These are phyloP conservation scores for Meles meles DNA, from an alignment of 2,113 vertebrate species.

Conservation along the genomic window DNA sequence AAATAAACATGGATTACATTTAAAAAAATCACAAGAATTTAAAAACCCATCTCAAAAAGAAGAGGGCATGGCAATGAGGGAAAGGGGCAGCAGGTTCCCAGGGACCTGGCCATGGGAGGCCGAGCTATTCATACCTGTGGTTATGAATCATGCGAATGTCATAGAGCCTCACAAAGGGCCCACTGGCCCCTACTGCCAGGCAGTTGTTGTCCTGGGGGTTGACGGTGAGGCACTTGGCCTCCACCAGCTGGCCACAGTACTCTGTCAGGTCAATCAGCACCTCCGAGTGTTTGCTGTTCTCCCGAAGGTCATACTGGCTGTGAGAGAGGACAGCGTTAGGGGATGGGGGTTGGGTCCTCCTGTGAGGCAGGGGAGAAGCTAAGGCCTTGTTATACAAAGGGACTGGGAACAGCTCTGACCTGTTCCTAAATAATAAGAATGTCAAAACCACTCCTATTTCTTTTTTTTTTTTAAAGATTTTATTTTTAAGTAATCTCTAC, in stretches of 20 bases:
- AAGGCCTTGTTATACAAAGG: not conserved
- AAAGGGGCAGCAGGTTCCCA: not conserved
- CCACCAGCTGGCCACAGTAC: constrained; percentile 97
- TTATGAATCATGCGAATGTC: constrained; percentile 99
- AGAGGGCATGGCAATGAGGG: not conserved
- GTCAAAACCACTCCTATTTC: not conserved
- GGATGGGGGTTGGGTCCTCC: not conserved
- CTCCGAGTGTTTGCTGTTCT: constrained; percentile 96
- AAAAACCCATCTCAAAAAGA: not conserved
- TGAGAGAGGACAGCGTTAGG: constrained; percentile 1
- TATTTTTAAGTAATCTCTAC: not conserved
- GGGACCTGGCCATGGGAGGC: not conserved
- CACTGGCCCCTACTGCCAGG: constrained; percentile 95
- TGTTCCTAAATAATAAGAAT: not conserved
- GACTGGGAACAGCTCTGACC: not conserved
- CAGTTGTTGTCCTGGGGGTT: constrained; percentile 98
- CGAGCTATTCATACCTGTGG: constrained; percentile 85
- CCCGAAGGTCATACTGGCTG: constrained; percentile 97
- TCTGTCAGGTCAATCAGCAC: constrained; percentile 97
- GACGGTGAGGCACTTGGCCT: constrained; percentile 97
- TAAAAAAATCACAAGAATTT: not conserved
- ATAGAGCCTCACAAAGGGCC: constrained; percentile 96
- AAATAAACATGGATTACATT: not conserved
- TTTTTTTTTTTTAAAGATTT: not conserved
- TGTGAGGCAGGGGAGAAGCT: not conserved